Evolutionary conservation across 2,888 invertebrate species (phyloP), one percentile per base, ranked within the genome.

Genomic region (Orchesella flavescens): DNA sequence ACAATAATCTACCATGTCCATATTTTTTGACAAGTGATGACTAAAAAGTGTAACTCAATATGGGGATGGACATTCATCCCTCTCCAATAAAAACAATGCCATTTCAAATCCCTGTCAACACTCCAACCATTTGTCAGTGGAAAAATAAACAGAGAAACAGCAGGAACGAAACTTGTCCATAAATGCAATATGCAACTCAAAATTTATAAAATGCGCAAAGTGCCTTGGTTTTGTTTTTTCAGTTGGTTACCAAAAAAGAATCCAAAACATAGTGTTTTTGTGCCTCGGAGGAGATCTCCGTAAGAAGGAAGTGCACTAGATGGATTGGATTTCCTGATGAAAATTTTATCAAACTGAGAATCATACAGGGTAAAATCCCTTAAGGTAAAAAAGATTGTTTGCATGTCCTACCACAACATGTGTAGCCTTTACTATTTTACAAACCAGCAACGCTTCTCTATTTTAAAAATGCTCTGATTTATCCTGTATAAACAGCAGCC

Each of bases 211-310:
- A 10, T 19, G 59, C 4, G 21, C 10, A 4, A 21, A 15, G 59
- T 12, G 10, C 59, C 59, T 17, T 63, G 23, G 63, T 63, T 63
- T 63, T 63, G 63, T 63, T 63, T 23, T 63, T 24, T 63, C 63
- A 63, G 63, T 63, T 63, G 63, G 63, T 19, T 13, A 24, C 63
- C 23, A 34, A 34, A n/a, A n/a, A n/a, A n/a, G n/a, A 34, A 34
- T 34, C 2, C 34, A 34, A 34, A 34, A 34, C 7, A 34, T 34
- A 34, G 34, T 2, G 7, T 34, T 34, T 34, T 34, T 34, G 34
- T 34, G 7, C 3, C 34, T n/a, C 34, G 34, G 34, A 34, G 34
- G 34, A 34, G 34, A 34, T 34, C 34, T 4, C 34, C 34, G 1
- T 19, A 61, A 61, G 19, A 63, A 23, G 63, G 24, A 63, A 63